Percentiles rank a stretch among this genome's conserved stretches.
Evolutionary conservation across 2,113 vertebrate genomes (phyloP).

Genomic region (Heterotis niloticus): DNA sequence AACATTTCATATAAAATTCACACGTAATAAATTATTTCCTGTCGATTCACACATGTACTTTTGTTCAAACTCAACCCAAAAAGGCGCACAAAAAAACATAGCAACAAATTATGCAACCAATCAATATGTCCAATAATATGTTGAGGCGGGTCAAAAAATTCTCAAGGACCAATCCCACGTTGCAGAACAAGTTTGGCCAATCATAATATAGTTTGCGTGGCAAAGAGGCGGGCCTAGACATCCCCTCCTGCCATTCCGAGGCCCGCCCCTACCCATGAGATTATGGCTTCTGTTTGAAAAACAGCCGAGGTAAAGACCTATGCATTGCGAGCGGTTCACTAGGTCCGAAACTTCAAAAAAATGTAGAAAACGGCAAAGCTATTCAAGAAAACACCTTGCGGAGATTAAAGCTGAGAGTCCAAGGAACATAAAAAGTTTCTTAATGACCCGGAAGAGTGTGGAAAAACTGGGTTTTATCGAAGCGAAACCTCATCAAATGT

Average conservation of each 20-base stretch:
- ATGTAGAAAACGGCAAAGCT: constrained; percentile 30
- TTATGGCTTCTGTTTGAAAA: constrained; percentile 66
- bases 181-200: constrained; percentile 39
- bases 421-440: constrained; percentile 23
- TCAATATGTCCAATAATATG: constrained; percentile 20
- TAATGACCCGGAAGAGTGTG: not conserved
- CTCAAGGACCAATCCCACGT: constrained; percentile 3
- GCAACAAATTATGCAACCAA: constrained; percentile 16
- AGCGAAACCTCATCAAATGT: constrained; percentile 48
- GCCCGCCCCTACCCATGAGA: constrained; percentile 61
- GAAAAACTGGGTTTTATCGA: constrained; percentile 37
- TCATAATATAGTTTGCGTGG: not conserved
- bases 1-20: not conserved
- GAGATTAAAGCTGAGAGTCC: constrained; percentile 32
- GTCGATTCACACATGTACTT: not conserved
- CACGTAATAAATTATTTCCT: not conserved
- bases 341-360: constrained; percentile 52
- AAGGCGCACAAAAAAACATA: constrained; percentile 5
- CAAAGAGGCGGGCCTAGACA: constrained; percentile 36
- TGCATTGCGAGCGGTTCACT: constrained; percentile 31
- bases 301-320: constrained; percentile 47
- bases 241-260: constrained; percentile 8
- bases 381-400: constrained; percentile 6
- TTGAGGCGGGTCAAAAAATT: not conserved
- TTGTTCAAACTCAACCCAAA: not conserved